Base-by-base conservation (phyloP, 2,888 invertebrate genomes). In the Drosophila maculinotata region DNA sequence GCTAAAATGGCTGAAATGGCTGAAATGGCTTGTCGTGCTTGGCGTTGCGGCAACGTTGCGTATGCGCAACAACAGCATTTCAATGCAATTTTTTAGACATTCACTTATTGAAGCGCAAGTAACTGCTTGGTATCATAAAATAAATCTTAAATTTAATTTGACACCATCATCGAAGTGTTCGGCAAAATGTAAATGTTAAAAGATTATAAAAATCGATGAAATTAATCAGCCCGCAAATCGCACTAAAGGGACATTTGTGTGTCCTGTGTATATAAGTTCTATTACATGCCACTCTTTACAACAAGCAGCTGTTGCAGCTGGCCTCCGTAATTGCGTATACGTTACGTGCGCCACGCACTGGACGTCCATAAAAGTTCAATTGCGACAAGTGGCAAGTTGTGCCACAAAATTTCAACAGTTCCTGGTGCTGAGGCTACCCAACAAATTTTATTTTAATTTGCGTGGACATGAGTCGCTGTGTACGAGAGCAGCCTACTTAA, bases 381-480 rank as follows among this genome's bases (percentile, higher is more conserved):
- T 80, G 81, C 87, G 63, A 79, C 76, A 86, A 87, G 68, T 68
- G 54, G 64, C 63, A 66, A 57, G 56, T 47, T 54, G 17, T 36
- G 54, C 64, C 64, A 63, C 78, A 69, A 85, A 79, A 81, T 73
- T 74, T 69, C 58, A 54, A 60, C 78, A 77, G 41, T 71, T 69
- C 70, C 62, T 58, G 63, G 76, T 77, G 48, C 42, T 26, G 35
- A 15, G 38, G 38, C 52, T 44, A 51, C 39, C 35, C 54, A 56
- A 63, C 79, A 79, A 75, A 81, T 70, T 66, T 71, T 80, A 88
- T 82, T 88, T 88, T 87, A 87, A 88, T 84, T 84, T 87, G 75
- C 73, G 68, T 79, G 79, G 83, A 87, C 88, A 88, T 79, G 87
- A 68, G 59, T 49, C 47, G 62, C 48, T 76, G 48, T 60, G 57